Evolutionary conservation across 2,113 vertebrate species (phyloP).

Genomic region (Neolamprologus hecqui): DNA sequence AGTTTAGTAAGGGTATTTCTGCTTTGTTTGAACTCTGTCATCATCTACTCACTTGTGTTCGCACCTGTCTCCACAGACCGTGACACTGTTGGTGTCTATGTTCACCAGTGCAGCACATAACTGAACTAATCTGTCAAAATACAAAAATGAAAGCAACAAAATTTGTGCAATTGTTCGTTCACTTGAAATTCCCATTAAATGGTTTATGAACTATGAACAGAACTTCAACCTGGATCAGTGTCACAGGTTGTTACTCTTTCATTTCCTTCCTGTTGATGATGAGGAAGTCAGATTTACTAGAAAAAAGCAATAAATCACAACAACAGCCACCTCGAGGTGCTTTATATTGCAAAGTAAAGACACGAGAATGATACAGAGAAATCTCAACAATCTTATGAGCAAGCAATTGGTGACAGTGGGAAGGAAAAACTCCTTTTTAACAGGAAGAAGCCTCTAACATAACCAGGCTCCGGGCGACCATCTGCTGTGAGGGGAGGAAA

Average conservation of each 20-base stretch:
- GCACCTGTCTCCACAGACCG: no score
- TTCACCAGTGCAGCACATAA: neutral
- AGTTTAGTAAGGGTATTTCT: rapidly evolving
- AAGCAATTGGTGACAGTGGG: neutral
- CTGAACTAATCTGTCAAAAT: neutral
- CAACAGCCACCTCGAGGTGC: neutral
- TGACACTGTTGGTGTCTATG: neutral
- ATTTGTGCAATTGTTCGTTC: neutral
- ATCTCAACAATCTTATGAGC: neutral
- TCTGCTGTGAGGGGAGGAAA: neutral
- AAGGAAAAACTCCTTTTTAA: neutral
- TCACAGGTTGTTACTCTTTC: neutral
- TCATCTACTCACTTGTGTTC: no score
- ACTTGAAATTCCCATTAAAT: neutral
- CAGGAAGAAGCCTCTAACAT: neutral
- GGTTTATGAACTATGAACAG: neutral
- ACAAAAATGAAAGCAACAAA: neutral
- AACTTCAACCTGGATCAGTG: neutral
- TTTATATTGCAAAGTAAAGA: neutral
- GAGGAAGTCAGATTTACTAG: neutral
- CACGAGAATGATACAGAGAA: neutral
- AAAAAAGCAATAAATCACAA: neutral
- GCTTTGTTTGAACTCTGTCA: no score
- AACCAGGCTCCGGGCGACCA: rapidly evolving
- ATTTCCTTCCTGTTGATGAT: neutral